Evolutionary conservation across 2,797 vertebrate species (phyloP).

Genomic region (Schizopygopsis pylzovi): DNA sequence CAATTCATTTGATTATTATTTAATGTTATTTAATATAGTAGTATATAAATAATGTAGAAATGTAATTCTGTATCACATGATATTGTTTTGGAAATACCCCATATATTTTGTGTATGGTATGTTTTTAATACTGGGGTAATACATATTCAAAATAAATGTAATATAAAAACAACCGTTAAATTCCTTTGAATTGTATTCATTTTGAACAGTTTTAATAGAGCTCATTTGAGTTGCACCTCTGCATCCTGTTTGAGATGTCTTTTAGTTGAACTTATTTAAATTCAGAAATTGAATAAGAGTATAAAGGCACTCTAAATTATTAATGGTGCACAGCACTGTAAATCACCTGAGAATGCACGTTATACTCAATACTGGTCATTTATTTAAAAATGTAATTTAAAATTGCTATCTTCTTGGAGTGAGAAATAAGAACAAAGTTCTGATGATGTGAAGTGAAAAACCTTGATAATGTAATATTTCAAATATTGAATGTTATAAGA

Average conservation of each 20-base stretch:
- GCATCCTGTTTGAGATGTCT: neutral
- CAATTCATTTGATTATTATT: too few species aligned
- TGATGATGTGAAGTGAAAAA: slow-evolving; percentile 13
- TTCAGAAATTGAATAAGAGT: neutral
- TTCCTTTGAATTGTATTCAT: neutral
- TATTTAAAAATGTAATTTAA: slow-evolving; percentile 15
- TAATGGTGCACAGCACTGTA: neutral
- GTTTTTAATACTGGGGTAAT: neutral
- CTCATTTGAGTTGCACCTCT: neutral
- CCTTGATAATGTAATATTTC: slow-evolving; percentile 45
- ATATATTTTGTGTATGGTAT: neutral
- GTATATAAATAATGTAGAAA: neutral
- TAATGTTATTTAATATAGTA: neutral
- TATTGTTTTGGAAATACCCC: neutral
- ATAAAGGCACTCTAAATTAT: slow-evolving; percentile 13
- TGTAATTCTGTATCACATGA: neutral
- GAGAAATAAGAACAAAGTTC: slow-evolving; percentile 9
- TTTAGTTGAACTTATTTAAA: neutral
- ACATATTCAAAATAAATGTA: neutral
- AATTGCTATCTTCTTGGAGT: slow-evolving; percentile 33
- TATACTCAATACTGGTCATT: slow-evolving; percentile 32
- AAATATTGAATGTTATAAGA: slow-evolving; percentile 18
- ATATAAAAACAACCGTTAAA: neutral
- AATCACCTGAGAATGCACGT: neutral
- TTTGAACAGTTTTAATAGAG: neutral